Conservation (phyloP, 1,140 invertebrate species). For the Drosophila ercepeae region DNA sequence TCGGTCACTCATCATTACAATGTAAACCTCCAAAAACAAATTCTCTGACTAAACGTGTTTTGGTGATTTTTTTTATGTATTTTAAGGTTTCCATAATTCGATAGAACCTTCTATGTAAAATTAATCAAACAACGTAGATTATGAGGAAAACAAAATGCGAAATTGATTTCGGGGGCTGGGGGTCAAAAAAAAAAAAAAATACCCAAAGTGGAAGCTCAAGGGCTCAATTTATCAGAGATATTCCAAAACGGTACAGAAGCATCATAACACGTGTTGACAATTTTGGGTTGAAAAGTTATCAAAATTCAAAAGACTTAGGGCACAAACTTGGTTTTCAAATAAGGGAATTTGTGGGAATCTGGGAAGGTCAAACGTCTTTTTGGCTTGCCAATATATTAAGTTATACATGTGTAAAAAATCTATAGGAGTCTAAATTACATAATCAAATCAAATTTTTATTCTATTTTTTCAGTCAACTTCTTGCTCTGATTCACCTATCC, state of each 20-base stretch:
- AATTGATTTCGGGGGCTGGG: conserved; percentile 18
- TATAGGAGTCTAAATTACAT: too few relatives aligned
- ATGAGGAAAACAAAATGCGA: conserved; percentile 28
- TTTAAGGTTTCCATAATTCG: not conserved
- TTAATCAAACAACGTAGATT: conserved; percentile 11
- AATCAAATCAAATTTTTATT: not conserved
- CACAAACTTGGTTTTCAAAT: conserved; percentile 23
- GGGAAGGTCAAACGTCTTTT: not conserved
- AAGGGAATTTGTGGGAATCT: not conserved
- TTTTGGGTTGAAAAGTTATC: not conserved
- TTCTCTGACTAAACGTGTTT: conserved; percentile 36
- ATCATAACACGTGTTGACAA: not conserved
- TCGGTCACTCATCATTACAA: not conserved
- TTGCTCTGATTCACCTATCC: conserved; percentile 93
- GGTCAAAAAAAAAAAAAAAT: conserved; percentile 1
- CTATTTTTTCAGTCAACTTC: conserved; percentile 45
- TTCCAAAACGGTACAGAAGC: not conserved
- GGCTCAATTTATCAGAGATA: not conserved
- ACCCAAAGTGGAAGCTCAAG: not conserved
- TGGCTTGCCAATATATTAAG: not conserved
- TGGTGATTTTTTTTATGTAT: conserved; percentile 9
- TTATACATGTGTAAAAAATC: not conserved
- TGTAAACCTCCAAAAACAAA: not conserved
- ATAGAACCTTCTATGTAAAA: not conserved
- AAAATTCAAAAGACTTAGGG: conserved; percentile 39